phyloP scores from a whole-genome alignment of 2,888 invertebrate species.

The Allacma fusca region DNA sequence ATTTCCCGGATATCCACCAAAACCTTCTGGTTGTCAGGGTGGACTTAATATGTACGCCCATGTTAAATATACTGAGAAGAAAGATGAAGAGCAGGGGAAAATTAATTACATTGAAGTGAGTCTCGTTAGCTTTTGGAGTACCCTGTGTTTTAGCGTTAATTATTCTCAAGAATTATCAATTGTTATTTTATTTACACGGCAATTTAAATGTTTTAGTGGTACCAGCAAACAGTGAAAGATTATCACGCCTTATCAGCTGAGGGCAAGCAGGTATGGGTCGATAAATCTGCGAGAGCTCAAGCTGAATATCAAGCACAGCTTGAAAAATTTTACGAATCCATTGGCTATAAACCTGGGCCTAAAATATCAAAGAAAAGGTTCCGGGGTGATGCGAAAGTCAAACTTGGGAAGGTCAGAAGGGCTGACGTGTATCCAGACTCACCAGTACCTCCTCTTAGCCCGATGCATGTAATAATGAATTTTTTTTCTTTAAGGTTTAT shows the following conservation, averaged over 20 bases:
- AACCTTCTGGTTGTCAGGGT: conserved; percentile 16
- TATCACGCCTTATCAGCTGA: conserved; percentile 5
- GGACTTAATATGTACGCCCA: conserved; percentile 22
- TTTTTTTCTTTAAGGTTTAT: too few species aligned
- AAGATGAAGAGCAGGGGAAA: conserved; percentile 21
- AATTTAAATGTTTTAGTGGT: conserved; percentile 15
- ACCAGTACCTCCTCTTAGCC: conserved; percentile 49
- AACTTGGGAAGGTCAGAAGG: background rate
- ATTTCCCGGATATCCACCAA: conserved; percentile 50
- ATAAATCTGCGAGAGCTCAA: conserved; percentile 39
- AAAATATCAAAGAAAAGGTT: background rate
- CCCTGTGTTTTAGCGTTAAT: too few species aligned
- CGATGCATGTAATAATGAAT: conserved; percentile 47
- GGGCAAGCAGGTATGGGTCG: conserved; percentile 40
- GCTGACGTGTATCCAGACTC: conserved; percentile 49
- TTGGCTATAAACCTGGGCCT: background rate
- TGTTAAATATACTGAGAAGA: background rate
- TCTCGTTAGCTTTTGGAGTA: background rate
- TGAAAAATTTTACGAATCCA: conserved; percentile 44
- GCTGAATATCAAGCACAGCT: conserved; percentile 47
- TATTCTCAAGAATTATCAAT: background rate
- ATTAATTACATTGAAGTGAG: conserved; percentile 32
- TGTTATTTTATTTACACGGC: background rate
- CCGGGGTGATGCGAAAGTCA: background rate
- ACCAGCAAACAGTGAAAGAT: background rate